Conservation (phyloP, 1,140 invertebrate species). For the Bursaphelenchus mucronatus region DNA sequence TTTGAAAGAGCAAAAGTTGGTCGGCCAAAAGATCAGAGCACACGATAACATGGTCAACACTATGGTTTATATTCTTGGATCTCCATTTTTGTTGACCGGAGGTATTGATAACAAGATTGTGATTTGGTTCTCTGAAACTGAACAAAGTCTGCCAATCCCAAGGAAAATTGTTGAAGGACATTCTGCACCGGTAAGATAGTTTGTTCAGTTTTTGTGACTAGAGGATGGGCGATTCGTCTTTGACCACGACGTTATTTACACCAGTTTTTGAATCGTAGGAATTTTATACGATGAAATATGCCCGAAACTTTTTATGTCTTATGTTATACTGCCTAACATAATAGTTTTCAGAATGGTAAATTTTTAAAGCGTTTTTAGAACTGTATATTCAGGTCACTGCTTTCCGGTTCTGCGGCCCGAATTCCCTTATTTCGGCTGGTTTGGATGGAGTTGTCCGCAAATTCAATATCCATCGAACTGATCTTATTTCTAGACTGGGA, state of each 20-base stretch:
- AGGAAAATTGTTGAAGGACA: conserved; percentile 35
- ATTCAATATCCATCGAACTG: conserved; percentile 29
- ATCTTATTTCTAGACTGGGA: conserved; percentile 38
- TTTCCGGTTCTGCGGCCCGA: conserved; percentile 31
- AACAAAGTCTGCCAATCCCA: conserved; percentile 32
- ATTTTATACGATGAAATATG: too few species aligned
- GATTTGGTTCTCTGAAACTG: conserved; percentile 40
- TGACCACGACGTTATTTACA: neutral
- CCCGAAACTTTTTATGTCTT: conserved; percentile 9
- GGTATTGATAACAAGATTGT: conserved; percentile 41
- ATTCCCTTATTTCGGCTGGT: conserved; percentile 40
- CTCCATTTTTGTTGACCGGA: conserved; percentile 39
- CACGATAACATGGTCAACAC: conserved; percentile 27
- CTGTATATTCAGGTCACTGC: conserved; percentile 29
- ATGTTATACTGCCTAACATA: neutral
- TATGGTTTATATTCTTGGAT: conserved; percentile 31
- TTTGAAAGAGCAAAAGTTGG: conserved; percentile 39
- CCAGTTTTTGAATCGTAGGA: neutral
- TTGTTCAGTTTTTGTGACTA: neutral
- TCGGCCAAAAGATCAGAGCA: conserved; percentile 33
- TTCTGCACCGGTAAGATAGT: conserved; percentile 30
- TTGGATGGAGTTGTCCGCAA: conserved; percentile 45
- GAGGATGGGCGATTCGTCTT: neutral
- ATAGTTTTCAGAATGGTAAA: neutral
- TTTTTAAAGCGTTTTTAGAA: neutral